Evolutionary conservation across 2,888 invertebrate species (phyloP).

Genomic region (Epicampocera succincta): DNA sequence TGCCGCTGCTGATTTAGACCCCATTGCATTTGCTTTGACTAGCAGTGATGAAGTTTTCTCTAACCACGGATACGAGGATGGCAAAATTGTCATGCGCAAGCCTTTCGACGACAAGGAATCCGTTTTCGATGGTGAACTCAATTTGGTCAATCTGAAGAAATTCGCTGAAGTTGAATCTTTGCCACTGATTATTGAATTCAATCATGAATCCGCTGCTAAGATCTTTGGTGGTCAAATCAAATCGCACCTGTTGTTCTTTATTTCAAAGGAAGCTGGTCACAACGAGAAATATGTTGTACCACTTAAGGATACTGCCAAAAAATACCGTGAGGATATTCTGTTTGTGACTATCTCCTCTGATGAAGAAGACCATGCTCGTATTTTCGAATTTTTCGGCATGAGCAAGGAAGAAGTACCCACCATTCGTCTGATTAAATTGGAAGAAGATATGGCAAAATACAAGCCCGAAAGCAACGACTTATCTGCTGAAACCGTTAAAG

Average conservation of each 20-base stretch:
- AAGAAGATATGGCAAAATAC: constrained; percentile 99
- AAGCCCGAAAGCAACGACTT: constrained; percentile 87
- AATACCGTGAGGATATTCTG: constrained; percentile 94
- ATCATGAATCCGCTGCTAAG: constrained; percentile 98
- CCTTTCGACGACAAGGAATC: constrained; percentile 94
- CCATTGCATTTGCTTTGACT: constrained; percentile 93
- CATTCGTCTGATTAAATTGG: constrained; percentile 95
- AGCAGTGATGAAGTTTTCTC: constrained; percentile 89
- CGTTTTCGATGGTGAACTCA: constrained; percentile 87
- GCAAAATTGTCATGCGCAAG: constrained; percentile 94
- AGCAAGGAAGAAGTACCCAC: constrained; percentile 95
- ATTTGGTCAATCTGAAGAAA: constrained; percentile 87
- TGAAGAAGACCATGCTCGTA: constrained; percentile 97
- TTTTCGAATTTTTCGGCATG: constrained; percentile 99
- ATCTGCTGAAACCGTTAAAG: constrained; percentile 80
- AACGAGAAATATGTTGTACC: constrained; percentile 90
- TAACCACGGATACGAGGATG: constrained; percentile 90
- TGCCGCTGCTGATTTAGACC: constrained; percentile 91
- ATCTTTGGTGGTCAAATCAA: constrained; percentile 99
- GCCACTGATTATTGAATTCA: constrained; percentile 97
- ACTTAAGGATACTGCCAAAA: constrained; percentile 92
- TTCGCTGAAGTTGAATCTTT: constrained; percentile 93
- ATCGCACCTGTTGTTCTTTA: constrained; percentile 96
- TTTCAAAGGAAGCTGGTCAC: constrained; percentile 94
- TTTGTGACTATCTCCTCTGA: constrained; percentile 98